Conservation (phyloP, 2,113 vertebrate genomes). For the Ciconia maguari region DNA sequence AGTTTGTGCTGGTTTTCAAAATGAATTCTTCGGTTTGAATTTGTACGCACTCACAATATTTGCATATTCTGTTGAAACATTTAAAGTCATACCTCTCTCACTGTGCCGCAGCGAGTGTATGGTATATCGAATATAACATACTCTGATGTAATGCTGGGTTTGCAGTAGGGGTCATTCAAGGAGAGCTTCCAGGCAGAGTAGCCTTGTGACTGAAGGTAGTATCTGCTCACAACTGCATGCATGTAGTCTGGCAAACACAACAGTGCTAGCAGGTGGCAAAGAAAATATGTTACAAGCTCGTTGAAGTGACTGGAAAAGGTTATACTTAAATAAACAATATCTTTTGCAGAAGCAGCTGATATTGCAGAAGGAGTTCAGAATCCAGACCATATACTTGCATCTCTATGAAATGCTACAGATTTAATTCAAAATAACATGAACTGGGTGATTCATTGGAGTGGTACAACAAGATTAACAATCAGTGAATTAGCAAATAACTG, state of each 20-base stretch:
- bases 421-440: not conserved
- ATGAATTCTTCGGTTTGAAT: not conserved
- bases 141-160: not conserved
- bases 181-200: conserved; percentile 31
- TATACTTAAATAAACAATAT: not conserved
- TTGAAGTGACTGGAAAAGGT: not conserved
- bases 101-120: conserved; percentile 60
- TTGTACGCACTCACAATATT: not conserved
- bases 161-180: conserved; percentile 33
- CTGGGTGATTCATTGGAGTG: not conserved
- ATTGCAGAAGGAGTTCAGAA: not conserved
- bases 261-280: conserved; percentile 18
- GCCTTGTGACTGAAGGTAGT: conserved; percentile 50
- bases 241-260: conserved; percentile 63
- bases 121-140: conserved; percentile 62
- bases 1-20: not conserved
- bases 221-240: conserved; percentile 51
- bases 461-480: not conserved
- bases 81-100: conserved; percentile 51
- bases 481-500: not conserved
- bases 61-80: not conserved
- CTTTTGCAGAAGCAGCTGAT: not conserved
- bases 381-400: not conserved
- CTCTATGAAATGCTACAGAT: accelerated
- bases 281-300: not conserved